Evolutionary conservation across 2,797 vertebrate species (phyloP), one percentile per base, ranked within the genome.

Genomic region (Smutsia temminckii): DNA sequence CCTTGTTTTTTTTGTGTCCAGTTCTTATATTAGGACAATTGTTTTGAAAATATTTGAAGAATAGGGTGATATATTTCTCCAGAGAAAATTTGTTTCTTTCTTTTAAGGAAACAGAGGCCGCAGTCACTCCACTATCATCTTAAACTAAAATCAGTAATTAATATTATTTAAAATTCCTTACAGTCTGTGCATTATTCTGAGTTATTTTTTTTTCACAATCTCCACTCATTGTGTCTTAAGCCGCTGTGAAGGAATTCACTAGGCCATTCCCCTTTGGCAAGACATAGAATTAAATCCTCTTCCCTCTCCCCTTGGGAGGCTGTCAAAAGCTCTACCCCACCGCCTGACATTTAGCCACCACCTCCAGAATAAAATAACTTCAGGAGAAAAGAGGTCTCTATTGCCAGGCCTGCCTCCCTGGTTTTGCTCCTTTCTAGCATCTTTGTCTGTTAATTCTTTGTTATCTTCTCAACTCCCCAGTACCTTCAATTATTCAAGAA

Each of bases 11-110:
- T 59, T 91, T 71, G 5, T 61, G 0, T 72, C 16, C 40, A 34
- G 13, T 53, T 74, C 2, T 8, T 84, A 69, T 55, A 80, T 2
- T 71, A 75, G 9, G 7, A 75, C 34, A 49, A 34, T 23, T 55
- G 25, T 37, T 55, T 86, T 66, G 57, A 42, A 75, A 71, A 49
- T 90, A 88, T n/a, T 71, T 87, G n/a, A 94, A 91, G 29, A 94
- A 1, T 40, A 51, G 13, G 2, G 75, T 46, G 1, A 85, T 68
- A 69, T 42, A 5, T 42, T 87, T 29, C 12, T 86, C 25, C 34
- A 49, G 23, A 9, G 32, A 69, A 55, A n/a, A 64, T 69, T 23
- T 6, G 13, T 49, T 37, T 51, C 14, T 87, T 85, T 77, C 17
- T 80, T 89, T 1, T 46, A 64, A 81, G 37, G 16, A 66, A 5